A percentile compares a stretch with the other conserved stretches of the same genome.
Evolutionary conservation across 2,113 vertebrate species (phyloP).

Genomic region (Pterocles gutturalis): DNA sequence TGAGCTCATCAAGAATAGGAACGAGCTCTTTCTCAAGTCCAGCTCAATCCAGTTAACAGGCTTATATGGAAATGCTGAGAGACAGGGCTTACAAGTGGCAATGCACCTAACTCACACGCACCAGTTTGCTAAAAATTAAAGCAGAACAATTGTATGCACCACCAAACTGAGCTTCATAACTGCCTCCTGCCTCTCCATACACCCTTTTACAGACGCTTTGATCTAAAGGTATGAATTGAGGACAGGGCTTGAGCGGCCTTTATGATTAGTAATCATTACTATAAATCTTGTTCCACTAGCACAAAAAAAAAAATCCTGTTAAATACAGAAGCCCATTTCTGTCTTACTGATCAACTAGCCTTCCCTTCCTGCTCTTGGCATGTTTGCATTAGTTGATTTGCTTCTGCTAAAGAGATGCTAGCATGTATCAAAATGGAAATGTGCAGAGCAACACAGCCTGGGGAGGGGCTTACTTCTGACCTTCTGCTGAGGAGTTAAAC

Average conservation of each 20-base stretch:
- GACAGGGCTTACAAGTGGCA: background rate
- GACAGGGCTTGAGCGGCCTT: background rate
- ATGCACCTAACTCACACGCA: background rate
- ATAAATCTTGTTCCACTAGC: background rate
- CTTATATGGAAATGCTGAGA: slow-evolving; percentile 33
- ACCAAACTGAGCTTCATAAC: background rate
- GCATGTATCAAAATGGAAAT: background rate
- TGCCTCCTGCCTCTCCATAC: background rate
- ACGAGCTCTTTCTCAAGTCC: background rate
- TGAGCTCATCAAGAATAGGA: slow-evolving; percentile 43
- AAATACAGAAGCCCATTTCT: background rate
- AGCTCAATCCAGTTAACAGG: slow-evolving; percentile 50
- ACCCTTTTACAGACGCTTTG: background rate
- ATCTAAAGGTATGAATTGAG: background rate
- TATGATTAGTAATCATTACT: background rate
- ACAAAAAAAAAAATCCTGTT: background rate
- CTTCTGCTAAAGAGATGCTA: background rate
- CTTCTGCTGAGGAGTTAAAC: background rate
- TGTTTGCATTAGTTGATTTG: background rate
- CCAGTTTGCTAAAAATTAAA: background rate
- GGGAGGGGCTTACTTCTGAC: background rate
- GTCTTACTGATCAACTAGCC: background rate
- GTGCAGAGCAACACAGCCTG: background rate
- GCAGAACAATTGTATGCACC: fast-evolving
- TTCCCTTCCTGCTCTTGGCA: background rate